Base-by-base conservation (phyloP, 1,140 invertebrate genomes). In the Drosophila ohnishii region DNA sequence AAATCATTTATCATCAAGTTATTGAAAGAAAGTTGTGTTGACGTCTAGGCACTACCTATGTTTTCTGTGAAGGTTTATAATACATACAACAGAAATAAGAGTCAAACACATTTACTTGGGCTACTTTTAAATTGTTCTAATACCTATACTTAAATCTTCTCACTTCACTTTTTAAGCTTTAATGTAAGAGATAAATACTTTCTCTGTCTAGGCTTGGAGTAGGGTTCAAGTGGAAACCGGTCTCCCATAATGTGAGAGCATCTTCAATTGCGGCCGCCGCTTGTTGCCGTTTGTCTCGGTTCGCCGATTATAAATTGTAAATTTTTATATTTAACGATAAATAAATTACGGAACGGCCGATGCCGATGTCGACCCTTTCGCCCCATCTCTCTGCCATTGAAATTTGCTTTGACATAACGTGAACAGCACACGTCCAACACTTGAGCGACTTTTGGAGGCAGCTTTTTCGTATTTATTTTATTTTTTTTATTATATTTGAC, bases 211-310 rank as follows among this genome's bases (percentile, higher is more conserved):
- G 11, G 67, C 37, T 11, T 42, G 4, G 16, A 63, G 58, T 65
- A 76, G 56, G 75, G 81, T 85, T 85, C 78, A 78, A 85, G 82
- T 86, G 75, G 22, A 22, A 22, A 81, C 81, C 69, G 55, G 81
- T 19, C 25, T 25, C 16, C 59, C 53, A 61, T 64, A 37, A 47
- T 39, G 62, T 55, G 60, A 44, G 45, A 62, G 74, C 70, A 69
- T 81, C 70, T 78, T 75, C 13, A 45, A 44, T 34, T 47, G 59
- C 60, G 47, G 19, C 19, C 44, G 25, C 10, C 16, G n/a, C 13
- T 32, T 37, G 37, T 22, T 45, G 47, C 47, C 35, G 35, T 47
- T 60, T 57, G 56, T 45, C 57, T 72, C n/a, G 61, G 45, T 39
- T 73, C 19, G 61, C 34, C 45, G 75, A 72, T 75, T 67, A 62